Evolutionary conservation across 2,888 invertebrate species (phyloP), one percentile per base, ranked within the genome.

Genomic region (Phytoseiulus persimilis): DNA sequence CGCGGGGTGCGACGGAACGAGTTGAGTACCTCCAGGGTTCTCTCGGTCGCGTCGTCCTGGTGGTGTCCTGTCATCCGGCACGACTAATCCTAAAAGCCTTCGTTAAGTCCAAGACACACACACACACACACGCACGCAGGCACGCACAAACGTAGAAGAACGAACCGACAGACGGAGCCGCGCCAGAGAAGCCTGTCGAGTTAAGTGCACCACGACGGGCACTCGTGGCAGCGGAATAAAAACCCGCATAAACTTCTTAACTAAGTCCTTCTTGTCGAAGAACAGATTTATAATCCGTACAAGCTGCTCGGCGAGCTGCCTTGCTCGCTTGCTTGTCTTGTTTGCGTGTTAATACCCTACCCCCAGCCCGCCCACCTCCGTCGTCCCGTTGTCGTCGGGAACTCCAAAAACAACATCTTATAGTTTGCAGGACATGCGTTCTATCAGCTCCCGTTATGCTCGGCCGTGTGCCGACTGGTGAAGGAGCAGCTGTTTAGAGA

Each of bases 231-330:
- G 39, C 45, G 33, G 33, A 32, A 33, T 87, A 39, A 87, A 87
- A 87, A 87, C 32, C 32, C 45, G 87, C 87, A 87, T 87, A 87
- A 87, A 87, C 87, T 87, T 87, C 87, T 87, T 87, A 87, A 87
- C 87, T 87, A 87, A 45, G 87, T 65, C 65, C 65, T 65, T 28
- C 65, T 65, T 65, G 65, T 65, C 65, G 65, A 65, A 65, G 65
- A 65, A 65, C 65, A 65, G 65, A 65, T 65, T 65, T 65, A 65
- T 65, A 65, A 65, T 65, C 65, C 65, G 65, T 65, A 65, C 65
- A 65, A 65, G 65, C 65, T 65, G 65, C 65, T 46, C 46, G 6
- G 46, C 46, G 9, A 46, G 46, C 46, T 11, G 46, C 46, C 9
- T 46, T 46, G 46, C 65, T 65, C 18, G 65, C 65, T 65, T 65